Evolutionary conservation across 1,140 invertebrate species (phyloP).

Genomic region (Nylanderia fulva): DNA sequence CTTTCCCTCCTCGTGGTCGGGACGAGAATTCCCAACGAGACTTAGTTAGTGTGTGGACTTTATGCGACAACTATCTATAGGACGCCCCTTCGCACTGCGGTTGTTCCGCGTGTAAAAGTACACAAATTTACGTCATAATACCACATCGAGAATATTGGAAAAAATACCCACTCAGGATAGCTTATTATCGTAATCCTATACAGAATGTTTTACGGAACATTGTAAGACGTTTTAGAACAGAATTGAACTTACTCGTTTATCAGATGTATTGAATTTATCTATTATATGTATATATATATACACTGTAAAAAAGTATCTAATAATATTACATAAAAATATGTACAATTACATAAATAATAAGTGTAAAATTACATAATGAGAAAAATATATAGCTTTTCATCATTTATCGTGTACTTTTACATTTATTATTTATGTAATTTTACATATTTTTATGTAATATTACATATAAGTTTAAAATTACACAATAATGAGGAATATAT

Average conservation of each 20-base stretch:
- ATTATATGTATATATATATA: too few relatives aligned
- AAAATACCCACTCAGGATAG: neutral
- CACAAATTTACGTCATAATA: conserved; percentile 6
- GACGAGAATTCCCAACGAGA: conserved; percentile 22
- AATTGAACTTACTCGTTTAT: neutral
- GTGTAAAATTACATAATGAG: too few relatives aligned
- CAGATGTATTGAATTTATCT: neutral
- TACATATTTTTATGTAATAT: too few relatives aligned
- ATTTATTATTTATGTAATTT: too few relatives aligned
- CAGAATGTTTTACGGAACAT: neutral
- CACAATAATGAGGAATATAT: too few relatives aligned
- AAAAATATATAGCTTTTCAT: too few relatives aligned
- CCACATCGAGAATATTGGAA: neutral
- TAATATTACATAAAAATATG: too few relatives aligned
- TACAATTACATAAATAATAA: too few relatives aligned
- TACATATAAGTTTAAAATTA: too few relatives aligned
- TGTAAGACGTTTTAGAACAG: too few relatives aligned
- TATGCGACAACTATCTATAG: neutral
- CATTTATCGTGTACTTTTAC: too few relatives aligned
- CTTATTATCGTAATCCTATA: neutral
- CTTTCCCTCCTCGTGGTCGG: neutral
- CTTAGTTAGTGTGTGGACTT: conserved; percentile 20
- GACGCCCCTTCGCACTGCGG: neutral
- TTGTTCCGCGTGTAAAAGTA: neutral
- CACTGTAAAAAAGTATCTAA: too few relatives aligned